Percentiles rank a stretch among this genome's conserved stretches.
These are phyloP conservation scores for Hycleus phaleratus DNA, from an alignment of 1,140 invertebrate species.

Conservation along the genomic window DNA sequence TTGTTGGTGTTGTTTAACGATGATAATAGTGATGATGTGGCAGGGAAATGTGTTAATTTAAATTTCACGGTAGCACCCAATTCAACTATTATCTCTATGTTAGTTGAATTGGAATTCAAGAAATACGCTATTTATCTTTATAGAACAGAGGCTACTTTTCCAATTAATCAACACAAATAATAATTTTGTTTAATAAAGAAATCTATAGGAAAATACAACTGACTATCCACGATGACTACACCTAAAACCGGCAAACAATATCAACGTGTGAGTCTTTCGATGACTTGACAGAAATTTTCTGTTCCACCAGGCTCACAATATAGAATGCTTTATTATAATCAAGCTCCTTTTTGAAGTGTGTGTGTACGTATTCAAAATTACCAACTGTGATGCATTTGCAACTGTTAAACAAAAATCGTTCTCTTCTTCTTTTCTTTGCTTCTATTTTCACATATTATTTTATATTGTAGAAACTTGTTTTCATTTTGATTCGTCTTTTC, in stretches of 20 bases:
- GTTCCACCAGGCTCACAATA: neutral
- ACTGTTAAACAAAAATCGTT: neutral
- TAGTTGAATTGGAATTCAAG: constrained; percentile 7
- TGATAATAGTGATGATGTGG: no score
- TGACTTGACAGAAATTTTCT: constrained; percentile 19
- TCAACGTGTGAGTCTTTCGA: constrained; percentile 23
- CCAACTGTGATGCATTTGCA: neutral
- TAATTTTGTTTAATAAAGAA: constrained; percentile 5
- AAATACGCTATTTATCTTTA: constrained; percentile 14
- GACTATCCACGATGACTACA: constrained; percentile 18
- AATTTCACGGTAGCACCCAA: constrained; percentile 16
- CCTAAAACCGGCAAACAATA: constrained; percentile 25
- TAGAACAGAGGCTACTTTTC: constrained; percentile 15
- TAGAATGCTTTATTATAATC: neutral
- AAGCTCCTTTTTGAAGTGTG: neutral
- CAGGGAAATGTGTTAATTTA: constrained; percentile 7
- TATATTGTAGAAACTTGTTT: no score
- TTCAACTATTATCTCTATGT: constrained; percentile 2
- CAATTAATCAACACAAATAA: constrained; percentile 12
- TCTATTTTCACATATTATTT: neutral
- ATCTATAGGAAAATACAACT: constrained; percentile 12
- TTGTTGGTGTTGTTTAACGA: no score
- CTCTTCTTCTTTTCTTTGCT: neutral
- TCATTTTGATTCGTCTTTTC: neutral
- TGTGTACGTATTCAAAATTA: neutral